Evolutionary conservation across 2,888 invertebrate species (phyloP).

Genomic region (Eueremaeus valkanovi): DNA sequence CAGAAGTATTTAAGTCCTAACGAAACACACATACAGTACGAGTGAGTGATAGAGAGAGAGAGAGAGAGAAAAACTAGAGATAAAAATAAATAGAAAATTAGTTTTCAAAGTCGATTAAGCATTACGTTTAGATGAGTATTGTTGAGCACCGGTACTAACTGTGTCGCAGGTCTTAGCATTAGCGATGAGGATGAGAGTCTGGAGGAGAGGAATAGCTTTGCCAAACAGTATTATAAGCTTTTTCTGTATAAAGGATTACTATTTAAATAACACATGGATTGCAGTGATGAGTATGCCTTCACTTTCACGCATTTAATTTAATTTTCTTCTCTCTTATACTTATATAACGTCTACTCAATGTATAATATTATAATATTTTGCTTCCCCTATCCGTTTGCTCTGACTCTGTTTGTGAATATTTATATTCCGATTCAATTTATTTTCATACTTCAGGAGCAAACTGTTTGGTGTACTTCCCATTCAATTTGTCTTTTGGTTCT

Average conservation of each 20-base stretch:
- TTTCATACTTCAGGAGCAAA: background rate
- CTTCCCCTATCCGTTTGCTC: too few species aligned
- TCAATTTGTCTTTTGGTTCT: background rate
- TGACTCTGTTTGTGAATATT: too few species aligned
- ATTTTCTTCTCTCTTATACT: background rate
- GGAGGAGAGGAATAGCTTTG: background rate
- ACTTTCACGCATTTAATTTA: slow-evolving; percentile 26
- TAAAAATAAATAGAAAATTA: slow-evolving; percentile 15
- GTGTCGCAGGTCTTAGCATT: too few species aligned
- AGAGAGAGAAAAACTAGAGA: background rate
- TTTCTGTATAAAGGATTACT: slow-evolving; percentile 7
- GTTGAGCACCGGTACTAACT: slow-evolving; percentile 7
- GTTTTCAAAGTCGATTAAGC: slow-evolving; percentile 26
- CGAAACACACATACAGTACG: too few species aligned
- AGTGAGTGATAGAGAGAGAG: background rate
- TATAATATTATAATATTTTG: too few species aligned
- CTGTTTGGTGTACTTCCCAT: background rate
- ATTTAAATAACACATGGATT: slow-evolving; percentile 20
- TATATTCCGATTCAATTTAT: slow-evolving; percentile 15
- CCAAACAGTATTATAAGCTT: background rate
- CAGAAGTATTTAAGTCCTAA: too few species aligned
- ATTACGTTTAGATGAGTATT: too few species aligned
- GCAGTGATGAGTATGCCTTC: slow-evolving; percentile 9
- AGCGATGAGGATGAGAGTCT: background rate
- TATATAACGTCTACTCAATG: too few species aligned